A percentile compares a stretch with the other conserved stretches of the same genome.
Evolutionary conservation across 1,140 invertebrate species (phyloP).

Genomic region (Drosophila kohkoa): DNA sequence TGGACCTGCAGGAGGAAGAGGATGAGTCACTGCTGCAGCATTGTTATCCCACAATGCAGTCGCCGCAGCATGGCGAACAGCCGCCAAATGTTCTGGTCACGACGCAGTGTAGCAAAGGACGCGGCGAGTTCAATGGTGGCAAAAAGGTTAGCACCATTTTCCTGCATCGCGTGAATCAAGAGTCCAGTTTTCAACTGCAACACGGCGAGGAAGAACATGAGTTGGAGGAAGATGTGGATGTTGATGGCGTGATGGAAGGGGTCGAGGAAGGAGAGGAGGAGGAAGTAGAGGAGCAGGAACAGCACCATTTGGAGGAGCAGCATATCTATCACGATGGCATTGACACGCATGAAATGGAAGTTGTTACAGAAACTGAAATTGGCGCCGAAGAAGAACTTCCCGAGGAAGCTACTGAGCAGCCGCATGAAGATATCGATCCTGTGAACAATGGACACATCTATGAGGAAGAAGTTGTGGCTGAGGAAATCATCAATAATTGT

Average conservation of each 20-base stretch:
- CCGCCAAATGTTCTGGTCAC: conserved; percentile 28
- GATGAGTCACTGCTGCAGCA: neutral
- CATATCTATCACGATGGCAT: conserved; percentile 48
- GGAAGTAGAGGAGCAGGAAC: conserved; percentile 10
- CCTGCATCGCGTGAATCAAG: conserved; percentile 68
- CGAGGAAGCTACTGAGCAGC: conserved; percentile 20
- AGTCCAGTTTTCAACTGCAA: conserved; percentile 37
- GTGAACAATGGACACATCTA: conserved; percentile 42
- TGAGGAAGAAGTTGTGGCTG: conserved; percentile 13
- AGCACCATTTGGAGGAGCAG: conserved; percentile 19
- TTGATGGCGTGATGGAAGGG: conserved; percentile 3
- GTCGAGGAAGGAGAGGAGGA: conserved; percentile 9
- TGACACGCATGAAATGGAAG: conserved; percentile 58
- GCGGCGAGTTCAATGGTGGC: conserved; percentile 61
- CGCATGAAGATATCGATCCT: conserved; percentile 15
- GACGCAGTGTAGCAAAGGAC: conserved; percentile 26
- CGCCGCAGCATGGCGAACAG: neutral
- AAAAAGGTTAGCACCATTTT: conserved; percentile 72
- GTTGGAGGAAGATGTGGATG: conserved; percentile 20
- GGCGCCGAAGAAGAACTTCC: conserved; percentile 53
- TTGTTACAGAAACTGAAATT: conserved; percentile 51
- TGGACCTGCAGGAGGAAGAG: conserved; percentile 12
- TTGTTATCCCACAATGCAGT: conserved; percentile 6
- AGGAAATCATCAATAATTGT: conserved; percentile 15
- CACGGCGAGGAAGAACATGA: conserved; percentile 23